Conservation (phyloP, 64 coral and sea anemone genomes). For the Catalaphyllia jardinei region DNA sequence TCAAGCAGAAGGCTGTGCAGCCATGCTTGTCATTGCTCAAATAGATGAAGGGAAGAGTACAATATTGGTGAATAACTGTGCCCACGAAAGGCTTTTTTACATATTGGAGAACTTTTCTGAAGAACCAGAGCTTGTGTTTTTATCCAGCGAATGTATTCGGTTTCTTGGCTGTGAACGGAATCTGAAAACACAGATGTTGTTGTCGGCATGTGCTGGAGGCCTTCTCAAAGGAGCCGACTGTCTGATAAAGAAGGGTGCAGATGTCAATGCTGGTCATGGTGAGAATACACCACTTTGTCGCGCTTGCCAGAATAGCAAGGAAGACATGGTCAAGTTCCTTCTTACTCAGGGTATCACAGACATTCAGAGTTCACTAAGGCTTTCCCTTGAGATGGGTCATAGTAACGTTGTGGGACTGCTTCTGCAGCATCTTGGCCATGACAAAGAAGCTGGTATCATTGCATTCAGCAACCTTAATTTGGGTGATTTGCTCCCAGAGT, state of each 20-base stretch:
- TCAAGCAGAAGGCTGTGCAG: constrained; percentile 82
- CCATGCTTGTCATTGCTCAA: constrained; percentile 75
- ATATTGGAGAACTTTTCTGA: constrained; percentile 74
- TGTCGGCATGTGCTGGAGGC: constrained; percentile 80
- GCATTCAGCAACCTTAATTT: constrained; percentile 89
- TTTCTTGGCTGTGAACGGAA: constrained; percentile 74
- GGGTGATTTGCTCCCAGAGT: constrained; percentile 67
- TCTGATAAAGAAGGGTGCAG: constrained; percentile 82
- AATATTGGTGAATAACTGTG: constrained; percentile 63
- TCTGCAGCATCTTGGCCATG: constrained; percentile 87
- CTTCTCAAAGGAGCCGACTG: constrained; percentile 68
- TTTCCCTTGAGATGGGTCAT: constrained; percentile 86
- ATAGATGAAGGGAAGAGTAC: constrained; percentile 60
- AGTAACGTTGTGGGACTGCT: constrained; percentile 85
- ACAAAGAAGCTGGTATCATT: constrained; percentile 88
- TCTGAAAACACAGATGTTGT: constrained; percentile 73
- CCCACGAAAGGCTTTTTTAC: constrained; percentile 77
- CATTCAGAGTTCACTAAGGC: constrained; percentile 74
- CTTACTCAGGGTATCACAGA: constrained; percentile 92
- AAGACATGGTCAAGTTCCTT: constrained; percentile 87
- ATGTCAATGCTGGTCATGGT: constrained; percentile 86
- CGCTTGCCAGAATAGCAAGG: constrained; percentile 79
- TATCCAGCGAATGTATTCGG: constrained; percentile 90
- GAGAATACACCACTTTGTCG: constrained; percentile 79
- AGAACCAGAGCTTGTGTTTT: constrained; percentile 50